phyloP scores from a whole-genome alignment of 2,888 invertebrate species.

The Ceramica pisi region DNA sequence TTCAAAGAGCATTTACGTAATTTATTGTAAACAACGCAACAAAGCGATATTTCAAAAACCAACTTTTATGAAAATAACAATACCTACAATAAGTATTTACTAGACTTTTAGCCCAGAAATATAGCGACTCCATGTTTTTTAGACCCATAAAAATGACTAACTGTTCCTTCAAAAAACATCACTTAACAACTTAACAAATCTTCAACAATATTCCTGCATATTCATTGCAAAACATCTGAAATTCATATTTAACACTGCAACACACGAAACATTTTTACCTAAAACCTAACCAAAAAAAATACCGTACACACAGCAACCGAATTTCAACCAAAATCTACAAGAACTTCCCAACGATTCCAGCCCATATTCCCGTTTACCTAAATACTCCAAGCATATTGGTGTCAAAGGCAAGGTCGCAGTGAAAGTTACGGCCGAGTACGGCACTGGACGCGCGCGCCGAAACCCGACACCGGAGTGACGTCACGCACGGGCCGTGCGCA shows the following conservation, averaged over 20 bases:
- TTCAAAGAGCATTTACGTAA: background rate
- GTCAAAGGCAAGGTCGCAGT: constrained; percentile 82
- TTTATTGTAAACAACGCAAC: background rate
- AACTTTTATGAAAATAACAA: too few species aligned
- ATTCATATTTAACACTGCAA: too few species aligned
- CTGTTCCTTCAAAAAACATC: background rate
- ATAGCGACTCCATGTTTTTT: too few species aligned
- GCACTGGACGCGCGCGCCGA: constrained; percentile 73
- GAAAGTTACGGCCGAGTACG: constrained; percentile 80
- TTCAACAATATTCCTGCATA: background rate
- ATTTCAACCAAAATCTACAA: background rate
- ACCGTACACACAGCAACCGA: background rate
- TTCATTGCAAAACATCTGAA: background rate
- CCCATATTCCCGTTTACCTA: constrained; percentile 47
- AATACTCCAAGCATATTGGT: constrained; percentile 58
- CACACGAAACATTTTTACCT: background rate
- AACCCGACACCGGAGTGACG: constrained; percentile 88
- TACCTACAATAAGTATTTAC: too few species aligned
- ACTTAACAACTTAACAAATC: background rate
- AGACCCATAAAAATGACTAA: background rate
- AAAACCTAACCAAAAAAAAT: background rate
- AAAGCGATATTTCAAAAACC: too few species aligned
- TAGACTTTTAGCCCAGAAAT: too few species aligned
- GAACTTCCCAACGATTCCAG: constrained; percentile 9
- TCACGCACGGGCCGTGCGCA: constrained; percentile 89